A percentile compares a stretch with the other conserved stretches of the same genome.
Conservation (phyloP, 2,113 vertebrate species). For the Corythaixoides concolor region DNA sequence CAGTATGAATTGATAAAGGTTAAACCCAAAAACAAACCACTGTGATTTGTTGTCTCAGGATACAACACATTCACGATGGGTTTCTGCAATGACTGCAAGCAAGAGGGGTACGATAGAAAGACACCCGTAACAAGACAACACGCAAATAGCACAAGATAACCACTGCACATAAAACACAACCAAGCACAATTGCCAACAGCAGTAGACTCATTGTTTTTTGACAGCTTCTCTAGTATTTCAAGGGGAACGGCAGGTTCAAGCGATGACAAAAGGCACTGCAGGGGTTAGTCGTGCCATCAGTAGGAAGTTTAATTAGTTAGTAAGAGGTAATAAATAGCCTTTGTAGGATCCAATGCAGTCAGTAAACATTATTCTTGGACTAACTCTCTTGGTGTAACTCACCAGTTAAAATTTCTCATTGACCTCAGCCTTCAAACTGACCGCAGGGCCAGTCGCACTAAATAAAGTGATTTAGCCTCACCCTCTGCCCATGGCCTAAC, state of each 20-base stretch:
- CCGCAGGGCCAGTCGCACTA: not conserved
- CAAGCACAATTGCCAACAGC: not conserved
- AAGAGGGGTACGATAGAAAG: not conserved
- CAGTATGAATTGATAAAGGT: not conserved
- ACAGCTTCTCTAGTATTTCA: not conserved
- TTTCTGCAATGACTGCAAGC: not conserved
- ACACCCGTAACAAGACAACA: rapidly evolving
- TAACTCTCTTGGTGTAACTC: not conserved
- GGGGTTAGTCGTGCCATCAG: not conserved
- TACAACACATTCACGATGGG: no score
- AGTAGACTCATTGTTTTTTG: not conserved
- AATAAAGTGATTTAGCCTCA: not conserved
- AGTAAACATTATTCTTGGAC: not conserved
- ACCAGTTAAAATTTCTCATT: not conserved
- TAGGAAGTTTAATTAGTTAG: not conserved
- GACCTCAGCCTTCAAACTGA: not conserved
- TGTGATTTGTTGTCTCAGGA: not conserved
- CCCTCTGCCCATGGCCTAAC: not conserved
- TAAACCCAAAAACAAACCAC: not conserved
- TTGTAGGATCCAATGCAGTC: not conserved
- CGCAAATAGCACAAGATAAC: not conserved
- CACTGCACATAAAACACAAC: not conserved
- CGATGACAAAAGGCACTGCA: not conserved
- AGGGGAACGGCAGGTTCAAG: not conserved
- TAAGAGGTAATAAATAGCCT: not conserved